phyloP scores from a whole-genome alignment of 2,113 vertebrate species.

The Capra hircus region DNA sequence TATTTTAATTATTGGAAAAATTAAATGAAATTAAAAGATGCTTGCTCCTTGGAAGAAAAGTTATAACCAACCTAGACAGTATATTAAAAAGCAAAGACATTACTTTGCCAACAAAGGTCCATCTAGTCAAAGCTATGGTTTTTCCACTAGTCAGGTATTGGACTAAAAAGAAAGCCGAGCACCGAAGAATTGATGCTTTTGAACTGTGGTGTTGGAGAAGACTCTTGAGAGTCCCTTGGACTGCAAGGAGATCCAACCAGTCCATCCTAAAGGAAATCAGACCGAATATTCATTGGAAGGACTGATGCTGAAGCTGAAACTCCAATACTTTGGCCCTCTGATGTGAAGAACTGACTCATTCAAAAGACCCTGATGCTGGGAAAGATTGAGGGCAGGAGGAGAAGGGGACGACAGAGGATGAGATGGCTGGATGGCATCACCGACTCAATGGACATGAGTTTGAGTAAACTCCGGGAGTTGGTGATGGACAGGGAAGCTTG shows the following conservation, averaged over 20 bases:
- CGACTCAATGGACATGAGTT: background rate
- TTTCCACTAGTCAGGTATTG: background rate
- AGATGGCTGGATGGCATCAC: background rate
- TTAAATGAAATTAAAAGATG: background rate
- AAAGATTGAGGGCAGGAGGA: background rate
- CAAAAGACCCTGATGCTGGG: background rate
- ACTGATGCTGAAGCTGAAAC: background rate
- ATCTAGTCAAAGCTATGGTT: background rate
- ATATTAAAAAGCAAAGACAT: background rate
- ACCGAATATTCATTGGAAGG: background rate
- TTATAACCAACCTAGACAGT: background rate
- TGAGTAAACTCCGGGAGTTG: background rate
- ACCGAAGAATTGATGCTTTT: background rate
- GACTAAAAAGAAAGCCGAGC: background rate
- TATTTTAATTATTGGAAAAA: constrained; percentile 16
- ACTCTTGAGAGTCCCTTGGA: background rate
- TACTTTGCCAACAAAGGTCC: background rate
- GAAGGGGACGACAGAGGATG: background rate
- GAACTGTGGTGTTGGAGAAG: background rate
- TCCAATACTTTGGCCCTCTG: background rate
- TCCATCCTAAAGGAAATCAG: background rate
- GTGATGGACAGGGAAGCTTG: background rate
- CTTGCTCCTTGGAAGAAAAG: background rate
- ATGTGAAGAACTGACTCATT: background rate
- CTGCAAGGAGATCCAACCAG: background rate